These are phyloP conservation scores for Aix galericulata DNA, from an alignment of 2,113 vertebrate species.

Conservation along the genomic window DNA sequence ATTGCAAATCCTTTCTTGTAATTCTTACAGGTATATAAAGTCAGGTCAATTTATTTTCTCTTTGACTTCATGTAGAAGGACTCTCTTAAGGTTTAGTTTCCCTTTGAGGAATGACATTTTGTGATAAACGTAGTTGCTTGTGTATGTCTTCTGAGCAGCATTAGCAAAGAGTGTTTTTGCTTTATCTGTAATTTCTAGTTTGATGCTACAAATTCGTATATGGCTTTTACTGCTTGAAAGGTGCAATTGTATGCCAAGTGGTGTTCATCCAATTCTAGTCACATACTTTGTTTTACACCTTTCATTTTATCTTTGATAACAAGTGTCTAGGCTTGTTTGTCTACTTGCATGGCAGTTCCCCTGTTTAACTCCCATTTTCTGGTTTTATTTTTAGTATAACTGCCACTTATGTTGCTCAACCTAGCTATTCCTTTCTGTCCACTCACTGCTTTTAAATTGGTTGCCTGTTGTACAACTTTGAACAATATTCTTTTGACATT, in stretches of 20 bases:
- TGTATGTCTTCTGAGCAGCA: not conserved
- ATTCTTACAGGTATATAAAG: not conserved
- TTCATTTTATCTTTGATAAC: not conserved
- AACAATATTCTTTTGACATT: not conserved
- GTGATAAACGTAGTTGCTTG: not conserved
- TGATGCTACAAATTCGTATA: not conserved
- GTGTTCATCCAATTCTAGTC: not conserved
- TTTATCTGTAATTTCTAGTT: not conserved
- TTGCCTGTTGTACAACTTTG: not conserved
- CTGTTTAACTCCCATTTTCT: not conserved
- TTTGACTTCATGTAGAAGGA: not conserved
- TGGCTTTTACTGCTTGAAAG: not conserved
- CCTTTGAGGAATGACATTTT: not conserved
- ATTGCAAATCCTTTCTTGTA: not conserved
- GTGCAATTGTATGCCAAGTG: not conserved
- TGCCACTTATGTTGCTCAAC: not conserved
- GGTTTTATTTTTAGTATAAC: not conserved
- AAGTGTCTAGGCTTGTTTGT: not conserved
- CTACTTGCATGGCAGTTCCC: not conserved
- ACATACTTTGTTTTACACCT: not conserved
- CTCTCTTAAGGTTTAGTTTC: not conserved
- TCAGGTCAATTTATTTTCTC: not conserved
- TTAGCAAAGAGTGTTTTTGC: not conserved
- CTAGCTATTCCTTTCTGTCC: not conserved
- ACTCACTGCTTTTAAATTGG: not conserved